These are phyloP conservation scores for Nephila pilipes DNA, from an alignment of 1,140 invertebrate genomes.

Conservation along the genomic window DNA sequence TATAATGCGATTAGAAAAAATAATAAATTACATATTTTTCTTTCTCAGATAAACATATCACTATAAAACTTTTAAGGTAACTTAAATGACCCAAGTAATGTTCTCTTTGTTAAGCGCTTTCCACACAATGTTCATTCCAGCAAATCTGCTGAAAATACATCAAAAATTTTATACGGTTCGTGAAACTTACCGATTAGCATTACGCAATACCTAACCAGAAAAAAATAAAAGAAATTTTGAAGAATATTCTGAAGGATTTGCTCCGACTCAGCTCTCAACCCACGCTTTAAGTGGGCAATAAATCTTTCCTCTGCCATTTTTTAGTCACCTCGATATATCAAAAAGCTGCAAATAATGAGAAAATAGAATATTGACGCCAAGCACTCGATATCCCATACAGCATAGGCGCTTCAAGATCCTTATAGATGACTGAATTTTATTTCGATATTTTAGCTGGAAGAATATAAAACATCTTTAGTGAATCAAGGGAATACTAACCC, in stretches of 20 bases:
- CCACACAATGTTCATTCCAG: not conserved
- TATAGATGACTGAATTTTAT: constrained; percentile 62
- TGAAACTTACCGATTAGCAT: constrained; percentile 13
- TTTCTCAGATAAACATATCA: too few relatives aligned
- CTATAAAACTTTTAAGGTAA: too few relatives aligned
- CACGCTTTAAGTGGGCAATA: constrained; percentile 36
- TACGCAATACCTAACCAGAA: not conserved
- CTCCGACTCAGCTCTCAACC: not conserved
- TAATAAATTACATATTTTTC: too few relatives aligned
- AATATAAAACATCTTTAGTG: constrained; percentile 60
- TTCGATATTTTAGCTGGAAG: constrained; percentile 53
- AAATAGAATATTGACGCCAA: constrained; percentile 70
- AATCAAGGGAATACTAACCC: not conserved
- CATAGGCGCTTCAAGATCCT: not conserved
- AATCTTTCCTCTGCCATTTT: constrained; percentile 22
- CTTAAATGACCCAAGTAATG: not conserved
- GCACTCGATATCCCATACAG: constrained; percentile 54
- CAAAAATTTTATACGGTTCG: not conserved
- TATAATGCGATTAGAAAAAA: too few relatives aligned
- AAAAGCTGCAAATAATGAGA: constrained; percentile 69
- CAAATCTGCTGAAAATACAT: not conserved
- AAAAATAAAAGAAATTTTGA: not conserved
- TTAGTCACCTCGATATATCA: constrained; percentile 42
- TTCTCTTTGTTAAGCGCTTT: not conserved
- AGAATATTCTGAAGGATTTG: not conserved